These are phyloP conservation scores for Hemichromis elongatus DNA, from an alignment of 2,113 vertebrate species.

Conservation along the genomic window DNA sequence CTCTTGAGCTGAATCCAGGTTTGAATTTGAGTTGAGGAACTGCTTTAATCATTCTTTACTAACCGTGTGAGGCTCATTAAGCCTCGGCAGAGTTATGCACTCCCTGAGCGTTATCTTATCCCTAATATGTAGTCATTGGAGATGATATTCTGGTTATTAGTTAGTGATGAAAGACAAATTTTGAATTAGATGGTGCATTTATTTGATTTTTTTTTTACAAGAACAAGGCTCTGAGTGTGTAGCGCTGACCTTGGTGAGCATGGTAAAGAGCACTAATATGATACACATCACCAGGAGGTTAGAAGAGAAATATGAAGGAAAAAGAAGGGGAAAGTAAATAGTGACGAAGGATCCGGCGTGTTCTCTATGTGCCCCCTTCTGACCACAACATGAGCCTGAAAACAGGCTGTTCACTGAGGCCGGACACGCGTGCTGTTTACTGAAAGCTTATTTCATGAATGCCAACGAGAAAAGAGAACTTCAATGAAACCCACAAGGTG, in stretches of 20 bases:
- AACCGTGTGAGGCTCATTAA: background rate
- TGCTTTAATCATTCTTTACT: background rate
- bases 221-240: constrained; percentile 30
- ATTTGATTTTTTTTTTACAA: background rate
- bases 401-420: background rate
- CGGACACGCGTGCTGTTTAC: background rate
- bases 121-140: background rate
- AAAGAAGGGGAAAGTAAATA: constrained; percentile 26
- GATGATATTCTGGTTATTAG: constrained; percentile 47
- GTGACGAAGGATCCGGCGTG: constrained; percentile 43
- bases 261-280: constrained; percentile 10
- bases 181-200: background rate
- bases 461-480: background rate
- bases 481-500: background rate
- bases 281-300: background rate
- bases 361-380: background rate
- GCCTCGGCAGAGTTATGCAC: background rate
- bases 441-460: background rate
- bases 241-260: constrained; percentile 37
- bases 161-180: constrained; percentile 38
- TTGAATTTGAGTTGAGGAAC: background rate
- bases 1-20: background rate
- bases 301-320: background rate
- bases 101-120: background rate
- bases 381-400: background rate